Evolutionary conservation across 2,113 vertebrate genomes (phyloP).

Genomic region (Ancistrus triradiatus): DNA sequence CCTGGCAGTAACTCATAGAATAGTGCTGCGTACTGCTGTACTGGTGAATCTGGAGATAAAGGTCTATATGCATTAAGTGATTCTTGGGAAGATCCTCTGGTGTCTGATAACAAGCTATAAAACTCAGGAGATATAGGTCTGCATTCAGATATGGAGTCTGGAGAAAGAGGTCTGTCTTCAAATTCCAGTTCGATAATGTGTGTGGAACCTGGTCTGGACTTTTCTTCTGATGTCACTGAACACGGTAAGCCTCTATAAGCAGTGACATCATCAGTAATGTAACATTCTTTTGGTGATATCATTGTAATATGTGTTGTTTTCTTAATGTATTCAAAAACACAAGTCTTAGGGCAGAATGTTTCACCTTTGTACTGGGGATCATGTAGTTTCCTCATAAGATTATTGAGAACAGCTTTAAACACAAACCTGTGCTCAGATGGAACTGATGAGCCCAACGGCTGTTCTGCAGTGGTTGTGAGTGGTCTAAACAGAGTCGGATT

Average conservation of each 20-base stretch:
- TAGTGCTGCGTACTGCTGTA: constrained; percentile 39
- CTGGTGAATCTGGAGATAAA: constrained; percentile 23
- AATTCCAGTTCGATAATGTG: constrained; percentile 43
- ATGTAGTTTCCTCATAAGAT: constrained; percentile 51
- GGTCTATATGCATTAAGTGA: constrained; percentile 25
- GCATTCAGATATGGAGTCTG: constrained; percentile 44
- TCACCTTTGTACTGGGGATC: constrained; percentile 61
- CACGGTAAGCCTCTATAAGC: constrained; percentile 24
- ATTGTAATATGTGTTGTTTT: background rate
- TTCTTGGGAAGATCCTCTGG: constrained; percentile 29
- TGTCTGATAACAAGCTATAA: background rate
- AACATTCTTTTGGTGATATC: constrained; percentile 13
- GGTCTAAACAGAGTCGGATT: too few species aligned
- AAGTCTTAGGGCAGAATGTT: constrained; percentile 31
- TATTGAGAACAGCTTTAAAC: constrained; percentile 45
- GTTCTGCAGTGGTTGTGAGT: background rate
- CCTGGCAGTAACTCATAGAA: constrained; percentile 8
- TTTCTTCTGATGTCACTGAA: constrained; percentile 37
- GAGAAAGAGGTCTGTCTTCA: constrained; percentile 35
- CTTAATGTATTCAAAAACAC: constrained; percentile 22
- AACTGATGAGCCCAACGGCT: constrained; percentile 12
- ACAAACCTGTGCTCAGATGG: constrained; percentile 25
- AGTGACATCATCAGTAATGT: constrained; percentile 20
- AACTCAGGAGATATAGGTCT: constrained; percentile 28
- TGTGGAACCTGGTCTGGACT: constrained; percentile 28